A percentile compares a stretch with the other conserved stretches of the same genome.
Evolutionary conservation across 2,797 vertebrate genomes (phyloP).

Genomic region (Pelobates cultripes): DNA sequence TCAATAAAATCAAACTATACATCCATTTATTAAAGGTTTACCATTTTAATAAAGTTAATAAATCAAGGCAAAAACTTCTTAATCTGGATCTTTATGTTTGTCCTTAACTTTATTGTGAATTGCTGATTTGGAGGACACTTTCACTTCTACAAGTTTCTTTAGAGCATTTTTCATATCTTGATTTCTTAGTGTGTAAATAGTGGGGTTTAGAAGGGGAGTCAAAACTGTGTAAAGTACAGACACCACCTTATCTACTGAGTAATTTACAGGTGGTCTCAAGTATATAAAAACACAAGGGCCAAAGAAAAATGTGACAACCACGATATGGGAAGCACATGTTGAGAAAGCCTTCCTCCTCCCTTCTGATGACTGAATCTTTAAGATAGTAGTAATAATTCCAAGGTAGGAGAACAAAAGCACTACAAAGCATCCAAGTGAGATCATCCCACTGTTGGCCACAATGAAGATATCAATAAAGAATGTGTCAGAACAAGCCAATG

Average conservation of each 20-base stretch:
- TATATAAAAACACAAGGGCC: slow-evolving; percentile 69
- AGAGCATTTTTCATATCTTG: slow-evolving; percentile 66
- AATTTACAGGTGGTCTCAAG: slow-evolving; percentile 64
- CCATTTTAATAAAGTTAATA: too few species aligned
- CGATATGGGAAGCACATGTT: slow-evolving; percentile 66
- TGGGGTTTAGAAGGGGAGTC: slow-evolving; percentile 65
- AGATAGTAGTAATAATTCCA: slow-evolving; percentile 61
- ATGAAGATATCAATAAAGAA: slow-evolving; percentile 64
- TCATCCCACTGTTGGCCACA: slow-evolving; percentile 66
- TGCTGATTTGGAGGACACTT: background rate
- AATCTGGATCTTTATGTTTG: too few species aligned
- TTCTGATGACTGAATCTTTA: slow-evolving; percentile 58
- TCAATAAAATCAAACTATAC: too few species aligned
- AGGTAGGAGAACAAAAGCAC: slow-evolving; percentile 62
- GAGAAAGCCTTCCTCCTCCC: slow-evolving; percentile 64
- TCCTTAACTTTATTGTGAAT: background rate
- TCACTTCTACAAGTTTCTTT: slow-evolving; percentile 1
- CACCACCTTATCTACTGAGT: slow-evolving; percentile 64
- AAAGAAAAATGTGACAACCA: slow-evolving; percentile 62
- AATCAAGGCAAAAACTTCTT: too few species aligned
- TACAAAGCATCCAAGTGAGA: slow-evolving; percentile 63
- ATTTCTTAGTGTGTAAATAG: slow-evolving; percentile 67
- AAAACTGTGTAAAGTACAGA: slow-evolving; percentile 65
- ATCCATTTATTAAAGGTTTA: too few species aligned
- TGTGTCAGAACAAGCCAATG: slow-evolving; percentile 63